Conservation (phyloP, 2,888 invertebrate genomes). For the Galeruca laticollis region DNA sequence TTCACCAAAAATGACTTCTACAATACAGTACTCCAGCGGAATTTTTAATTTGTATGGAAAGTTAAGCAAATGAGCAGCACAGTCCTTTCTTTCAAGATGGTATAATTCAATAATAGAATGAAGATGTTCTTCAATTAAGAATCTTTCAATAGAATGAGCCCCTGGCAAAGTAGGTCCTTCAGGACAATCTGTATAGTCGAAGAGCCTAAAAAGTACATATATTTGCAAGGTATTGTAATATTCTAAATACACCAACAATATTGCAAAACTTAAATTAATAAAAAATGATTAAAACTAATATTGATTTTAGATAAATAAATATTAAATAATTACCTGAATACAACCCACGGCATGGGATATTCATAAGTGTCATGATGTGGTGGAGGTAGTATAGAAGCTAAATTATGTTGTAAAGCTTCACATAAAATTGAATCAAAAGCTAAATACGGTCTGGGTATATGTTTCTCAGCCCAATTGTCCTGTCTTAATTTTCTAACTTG, state of each 20-base stretch:
- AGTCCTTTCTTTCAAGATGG: constrained; percentile 92
- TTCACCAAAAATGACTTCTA: constrained; percentile 96
- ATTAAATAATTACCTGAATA: constrained; percentile 71
- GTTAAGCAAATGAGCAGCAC: constrained; percentile 91
- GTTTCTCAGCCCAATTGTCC: constrained; percentile 97
- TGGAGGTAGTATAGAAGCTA: constrained; percentile 91
- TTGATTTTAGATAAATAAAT: background rate
- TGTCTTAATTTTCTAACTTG: constrained; percentile 90
- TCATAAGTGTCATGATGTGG: constrained; percentile 90
- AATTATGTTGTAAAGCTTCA: constrained; percentile 95
- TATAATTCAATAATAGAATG: constrained; percentile 92
- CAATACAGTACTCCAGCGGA: constrained; percentile 97
- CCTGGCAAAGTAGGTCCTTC: constrained; percentile 93
- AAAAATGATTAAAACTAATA: background rate
- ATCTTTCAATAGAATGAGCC: constrained; percentile 96
- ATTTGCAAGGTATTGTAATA: background rate
- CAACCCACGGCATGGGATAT: constrained; percentile 95
- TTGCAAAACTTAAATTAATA: no score
- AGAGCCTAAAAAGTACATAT: constrained; percentile 75
- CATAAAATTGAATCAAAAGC: constrained; percentile 95
- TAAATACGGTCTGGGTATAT: constrained; percentile 94
- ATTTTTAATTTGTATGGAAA: constrained; percentile 95
- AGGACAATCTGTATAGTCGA: constrained; percentile 98
- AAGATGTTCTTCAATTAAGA: constrained; percentile 97
- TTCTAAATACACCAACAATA: no score